These are phyloP conservation scores for Chloroceryle inda DNA, from an alignment of 2,797 vertebrate genomes.

Conservation along the genomic window DNA sequence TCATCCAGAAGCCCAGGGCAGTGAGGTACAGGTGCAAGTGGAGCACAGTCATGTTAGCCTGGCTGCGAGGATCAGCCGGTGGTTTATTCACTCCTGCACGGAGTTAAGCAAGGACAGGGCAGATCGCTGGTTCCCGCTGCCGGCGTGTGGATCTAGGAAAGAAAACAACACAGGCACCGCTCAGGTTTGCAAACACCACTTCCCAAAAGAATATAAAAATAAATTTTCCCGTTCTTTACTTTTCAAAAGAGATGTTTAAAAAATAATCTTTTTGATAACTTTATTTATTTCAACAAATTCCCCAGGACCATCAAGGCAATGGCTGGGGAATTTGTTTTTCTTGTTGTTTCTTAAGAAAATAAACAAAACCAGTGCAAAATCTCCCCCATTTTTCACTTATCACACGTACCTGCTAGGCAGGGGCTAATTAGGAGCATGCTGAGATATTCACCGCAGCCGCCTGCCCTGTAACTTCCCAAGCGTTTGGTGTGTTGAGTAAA, in stretches of 20 bases:
- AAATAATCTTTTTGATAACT: not conserved
- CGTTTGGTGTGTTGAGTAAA: not conserved
- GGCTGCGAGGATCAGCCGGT: fast-evolving
- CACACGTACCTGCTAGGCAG: not conserved
- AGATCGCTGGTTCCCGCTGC: not conserved
- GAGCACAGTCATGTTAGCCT: constrained; percentile 69
- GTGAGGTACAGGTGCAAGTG: constrained; percentile 79
- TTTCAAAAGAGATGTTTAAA: not conserved
- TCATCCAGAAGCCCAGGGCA: constrained; percentile 82
- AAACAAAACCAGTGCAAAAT: not conserved
- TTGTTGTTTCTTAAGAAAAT: not conserved
- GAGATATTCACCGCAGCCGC: not conserved
- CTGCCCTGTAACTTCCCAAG: not conserved
- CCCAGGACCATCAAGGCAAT: not conserved
- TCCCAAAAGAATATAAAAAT: not conserved
- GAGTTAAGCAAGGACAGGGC: not conserved
- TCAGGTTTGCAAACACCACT: not conserved
- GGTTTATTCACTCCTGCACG: not conserved
- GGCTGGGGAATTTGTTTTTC: not conserved
- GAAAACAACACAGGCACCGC: not conserved
- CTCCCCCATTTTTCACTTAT: not conserved
- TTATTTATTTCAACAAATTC: not conserved
- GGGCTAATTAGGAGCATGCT: not conserved
- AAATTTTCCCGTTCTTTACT: not conserved
- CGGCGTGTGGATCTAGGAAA: not conserved